These are phyloP conservation scores for Ameiurus melas DNA, from an alignment of 2,113 vertebrate genomes.

Conservation along the genomic window DNA sequence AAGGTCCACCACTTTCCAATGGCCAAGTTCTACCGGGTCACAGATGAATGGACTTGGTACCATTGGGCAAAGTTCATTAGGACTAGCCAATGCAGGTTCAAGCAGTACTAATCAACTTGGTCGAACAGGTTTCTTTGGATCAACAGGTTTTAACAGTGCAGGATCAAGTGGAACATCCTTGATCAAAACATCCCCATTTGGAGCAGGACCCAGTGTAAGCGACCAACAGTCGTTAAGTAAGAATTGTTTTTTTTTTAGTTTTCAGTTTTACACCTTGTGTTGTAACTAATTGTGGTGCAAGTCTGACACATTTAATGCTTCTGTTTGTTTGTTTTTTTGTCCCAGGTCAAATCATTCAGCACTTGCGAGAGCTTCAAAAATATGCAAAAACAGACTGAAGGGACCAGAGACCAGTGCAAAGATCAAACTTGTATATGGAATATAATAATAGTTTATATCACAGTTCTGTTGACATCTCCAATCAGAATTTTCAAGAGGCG, in stretches of 20 bases:
- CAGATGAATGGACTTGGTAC: neutral
- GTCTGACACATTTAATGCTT: neutral
- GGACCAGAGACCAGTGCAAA: neutral
- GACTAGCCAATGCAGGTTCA: neutral
- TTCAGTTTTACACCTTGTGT: neutral
- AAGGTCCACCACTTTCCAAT: neutral
- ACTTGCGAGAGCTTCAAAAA: constrained; percentile 62
- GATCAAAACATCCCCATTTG: constrained; percentile 8
- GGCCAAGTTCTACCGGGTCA: constrained; percentile 10
- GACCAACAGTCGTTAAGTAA: constrained; percentile 48
- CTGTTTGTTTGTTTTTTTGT: neutral
- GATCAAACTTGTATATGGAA: neutral
- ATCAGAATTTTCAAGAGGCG: neutral
- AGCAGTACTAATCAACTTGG: neutral
- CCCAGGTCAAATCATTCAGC: constrained; percentile 57
- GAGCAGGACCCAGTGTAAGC: constrained; percentile 40
- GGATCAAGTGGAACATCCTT: neutral
- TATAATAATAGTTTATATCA: neutral
- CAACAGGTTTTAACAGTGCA: neutral
- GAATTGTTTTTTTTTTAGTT: neutral
- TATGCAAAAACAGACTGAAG: constrained; percentile 63
- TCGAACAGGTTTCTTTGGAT: constrained; percentile 10
- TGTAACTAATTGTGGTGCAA: neutral
- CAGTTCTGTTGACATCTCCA: neutral
- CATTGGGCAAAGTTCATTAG: constrained; percentile 9